phyloP scores from a whole-genome alignment of 2,797 vertebrate genomes.

The Bradypus variegatus region DNA sequence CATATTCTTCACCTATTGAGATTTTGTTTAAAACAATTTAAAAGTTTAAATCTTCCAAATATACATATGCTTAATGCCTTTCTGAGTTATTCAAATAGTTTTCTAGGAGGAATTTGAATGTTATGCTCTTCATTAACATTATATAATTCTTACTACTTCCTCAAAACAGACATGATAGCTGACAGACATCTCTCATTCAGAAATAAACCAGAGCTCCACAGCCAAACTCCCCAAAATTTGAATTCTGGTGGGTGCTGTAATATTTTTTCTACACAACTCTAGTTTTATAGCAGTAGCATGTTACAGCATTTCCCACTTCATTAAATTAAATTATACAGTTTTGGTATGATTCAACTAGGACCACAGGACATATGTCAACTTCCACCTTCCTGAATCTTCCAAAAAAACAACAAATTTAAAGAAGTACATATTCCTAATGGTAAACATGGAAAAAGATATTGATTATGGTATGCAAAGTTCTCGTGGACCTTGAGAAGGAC shows the following conservation, averaged over 20 bases:
- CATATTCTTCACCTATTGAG: not conserved
- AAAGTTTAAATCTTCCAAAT: not conserved
- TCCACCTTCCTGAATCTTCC: not conserved
- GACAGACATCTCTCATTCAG: not conserved
- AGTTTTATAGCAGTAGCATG: not conserved
- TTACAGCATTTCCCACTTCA: not conserved
- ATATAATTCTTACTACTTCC: not conserved
- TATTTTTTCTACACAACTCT: not conserved
- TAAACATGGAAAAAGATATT: not conserved
- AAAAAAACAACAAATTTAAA: not conserved
- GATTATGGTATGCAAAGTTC: not conserved
- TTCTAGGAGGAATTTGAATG: not conserved
- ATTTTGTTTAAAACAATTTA: not conserved
- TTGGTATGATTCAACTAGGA: slow-evolving; percentile 2
- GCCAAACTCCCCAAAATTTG: not conserved
- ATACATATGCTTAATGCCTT: not conserved
- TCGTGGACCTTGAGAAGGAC: not conserved
- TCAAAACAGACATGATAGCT: not conserved
- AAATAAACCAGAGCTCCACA: not conserved
- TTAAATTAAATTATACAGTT: not conserved
- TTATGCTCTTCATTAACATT: slow-evolving; percentile 3
- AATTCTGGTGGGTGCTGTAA: not conserved
- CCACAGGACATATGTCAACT: not conserved
- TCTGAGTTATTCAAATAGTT: not conserved
- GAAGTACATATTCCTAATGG: not conserved